A percentile compares a stretch with the other conserved stretches of the same genome.
Conservation (phyloP, 2,888 invertebrate genomes). For the Drosophila rubida region DNA sequence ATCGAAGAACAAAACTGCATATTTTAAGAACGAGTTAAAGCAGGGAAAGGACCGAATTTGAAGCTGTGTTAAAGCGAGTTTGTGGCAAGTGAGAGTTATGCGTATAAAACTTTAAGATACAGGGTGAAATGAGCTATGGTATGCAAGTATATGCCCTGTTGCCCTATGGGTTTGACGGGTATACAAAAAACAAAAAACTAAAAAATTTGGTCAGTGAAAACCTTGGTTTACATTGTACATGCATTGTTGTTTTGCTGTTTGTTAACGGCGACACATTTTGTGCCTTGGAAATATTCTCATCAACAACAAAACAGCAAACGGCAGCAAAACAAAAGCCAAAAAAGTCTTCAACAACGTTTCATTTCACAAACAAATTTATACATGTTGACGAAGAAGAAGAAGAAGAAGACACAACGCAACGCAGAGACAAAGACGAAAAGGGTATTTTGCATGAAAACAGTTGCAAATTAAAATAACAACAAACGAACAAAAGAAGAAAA, state of each 20-base stretch:
- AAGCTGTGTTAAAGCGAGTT: no score
- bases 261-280: conserved; percentile 53
- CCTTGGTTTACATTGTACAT: conserved; percentile 53
- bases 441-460: conserved; percentile 60
- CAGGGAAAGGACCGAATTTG: no score
- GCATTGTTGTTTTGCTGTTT: conserved; percentile 31
- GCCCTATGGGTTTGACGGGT: background rate
- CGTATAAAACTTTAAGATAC: no score
- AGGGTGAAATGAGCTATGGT: no score
- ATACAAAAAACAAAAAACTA: background rate
- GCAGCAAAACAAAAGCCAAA: conserved; percentile 41
- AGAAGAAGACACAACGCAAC: no score
- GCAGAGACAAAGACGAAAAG: background rate
- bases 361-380: conserved; percentile 73
- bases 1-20: no score
- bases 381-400: conserved; percentile 18
- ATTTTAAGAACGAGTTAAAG: no score
- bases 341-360: conserved; percentile 47
- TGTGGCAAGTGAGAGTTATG: no score
- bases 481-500: conserved; percentile 21
- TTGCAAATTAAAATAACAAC: conserved; percentile 68
- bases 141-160: background rate
- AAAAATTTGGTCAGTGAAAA: conserved; percentile 57
- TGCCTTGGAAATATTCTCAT: conserved; percentile 65
- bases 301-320: conserved; percentile 21